These are phyloP conservation scores for Yponomeuta cagnagella DNA, from an alignment of 2,888 invertebrate species.

Conservation along the genomic window DNA sequence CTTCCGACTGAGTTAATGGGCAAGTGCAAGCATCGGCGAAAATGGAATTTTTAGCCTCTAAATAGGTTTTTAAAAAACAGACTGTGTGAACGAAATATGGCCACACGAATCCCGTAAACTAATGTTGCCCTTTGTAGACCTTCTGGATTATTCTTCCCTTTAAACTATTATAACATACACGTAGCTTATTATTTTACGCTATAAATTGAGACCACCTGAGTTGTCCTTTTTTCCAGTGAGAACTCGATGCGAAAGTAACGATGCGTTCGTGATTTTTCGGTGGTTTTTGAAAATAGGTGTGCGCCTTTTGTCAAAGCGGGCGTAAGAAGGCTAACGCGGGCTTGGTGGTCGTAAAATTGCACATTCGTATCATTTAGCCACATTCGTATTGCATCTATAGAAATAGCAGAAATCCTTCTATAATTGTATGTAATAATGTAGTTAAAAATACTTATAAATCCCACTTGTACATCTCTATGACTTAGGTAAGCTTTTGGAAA, in stretches of 20 bases:
- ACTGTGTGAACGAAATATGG: too few species aligned
- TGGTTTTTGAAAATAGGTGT: slow-evolving; percentile 35
- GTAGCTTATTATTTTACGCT: slow-evolving; percentile 67
- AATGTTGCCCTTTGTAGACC: background rate
- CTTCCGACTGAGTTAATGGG: too few species aligned
- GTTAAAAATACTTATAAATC: too few species aligned
- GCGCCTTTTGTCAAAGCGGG: background rate
- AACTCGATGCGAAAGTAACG: slow-evolving; percentile 61
- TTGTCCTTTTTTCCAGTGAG: slow-evolving; percentile 38
- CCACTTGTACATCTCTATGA: too few species aligned
- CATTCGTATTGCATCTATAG: background rate
- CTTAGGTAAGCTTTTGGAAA: too few species aligned
- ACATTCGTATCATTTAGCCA: background rate
- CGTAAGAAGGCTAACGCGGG: background rate
- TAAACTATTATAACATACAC: slow-evolving; percentile 27
- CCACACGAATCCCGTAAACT: too few species aligned
- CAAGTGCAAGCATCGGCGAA: too few species aligned
- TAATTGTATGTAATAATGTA: too few species aligned
- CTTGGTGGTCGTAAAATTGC: slow-evolving; percentile 1
- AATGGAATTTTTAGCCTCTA: too few species aligned
- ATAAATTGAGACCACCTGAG: slow-evolving; percentile 68
- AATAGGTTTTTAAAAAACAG: too few species aligned
- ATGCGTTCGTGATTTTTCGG: slow-evolving; percentile 67
- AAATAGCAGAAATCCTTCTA: background rate
- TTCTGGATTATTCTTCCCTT: slow-evolving; percentile 24